Evolutionary conservation across 2,888 invertebrate species (phyloP), one percentile per base, ranked within the genome.

Genomic region (Drosophila nigricruria): DNA sequence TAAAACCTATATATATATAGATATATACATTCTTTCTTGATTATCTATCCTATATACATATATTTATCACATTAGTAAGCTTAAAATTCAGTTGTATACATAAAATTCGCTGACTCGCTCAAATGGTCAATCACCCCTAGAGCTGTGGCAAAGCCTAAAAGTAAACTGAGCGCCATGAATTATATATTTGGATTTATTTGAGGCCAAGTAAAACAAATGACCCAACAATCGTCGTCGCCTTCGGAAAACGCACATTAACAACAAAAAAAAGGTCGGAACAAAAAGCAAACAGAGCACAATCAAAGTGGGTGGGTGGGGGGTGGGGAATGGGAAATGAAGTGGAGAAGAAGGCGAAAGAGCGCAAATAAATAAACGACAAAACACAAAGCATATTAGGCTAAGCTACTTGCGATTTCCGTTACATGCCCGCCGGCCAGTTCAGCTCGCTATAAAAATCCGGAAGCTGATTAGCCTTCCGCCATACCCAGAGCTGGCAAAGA

Each of bases 301-400:
- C 54, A 58, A 54, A 43, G 62, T 47, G 42, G 23, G 42, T 20
- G 45, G 52, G 43, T 18, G 59, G 53, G 32, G 16, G 6, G 6
- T 27, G 27, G 36, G 25, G 45, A 50, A 50, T 20, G 58, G 57
- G 25, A 40, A 56, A 42, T 18, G 40, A 42, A 42, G 56, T 49
- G 61, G 62, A 65, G 65, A 23, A 73, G 62, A 68, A 78, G 70
- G 59, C 69, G 84, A 84, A 84, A 82, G 70, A 73, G 82, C 77
- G 77, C 81, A 82, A 86, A 88, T 88, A 86, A 85, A 85, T 85
- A 85, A 86, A 86, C 77, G 81, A 76, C 73, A 77, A 74, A 85
- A 88, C 86, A 88, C 83, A 86, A 86, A 83, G 88, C 88, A 83
- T 88, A 86, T 86, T 86, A 86, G 86, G 88, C 79, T 88, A 86